These are phyloP conservation scores for Stenichneumon culpator DNA, from an alignment of 2,888 invertebrate species.

Conservation along the genomic window DNA sequence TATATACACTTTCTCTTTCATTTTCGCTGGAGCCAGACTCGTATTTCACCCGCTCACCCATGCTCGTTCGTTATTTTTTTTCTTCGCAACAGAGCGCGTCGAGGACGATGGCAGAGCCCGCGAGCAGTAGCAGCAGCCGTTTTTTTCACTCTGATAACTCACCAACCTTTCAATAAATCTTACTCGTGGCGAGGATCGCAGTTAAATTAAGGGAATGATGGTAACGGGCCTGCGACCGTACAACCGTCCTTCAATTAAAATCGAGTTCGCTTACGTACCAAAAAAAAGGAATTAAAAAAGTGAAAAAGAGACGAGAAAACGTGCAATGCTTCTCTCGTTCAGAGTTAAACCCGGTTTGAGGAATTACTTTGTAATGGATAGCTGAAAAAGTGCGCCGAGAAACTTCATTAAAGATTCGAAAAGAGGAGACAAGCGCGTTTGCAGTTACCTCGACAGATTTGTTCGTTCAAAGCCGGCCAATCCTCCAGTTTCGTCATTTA, in stretches of 20 bases:
- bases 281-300: conserved; percentile 6
- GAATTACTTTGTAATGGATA: background rate
- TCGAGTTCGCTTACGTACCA: conserved; percentile 9
- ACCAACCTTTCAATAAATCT: conserved; percentile 47
- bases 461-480: background rate
- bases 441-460: background rate
- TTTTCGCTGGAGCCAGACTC: conserved; percentile 46
- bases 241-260: conserved; percentile 47
- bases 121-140: background rate
- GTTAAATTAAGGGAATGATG: conserved; percentile 40
- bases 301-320: background rate
- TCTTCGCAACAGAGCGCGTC: background rate
- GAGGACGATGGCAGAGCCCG: conserved; percentile 29
- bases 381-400: background rate
- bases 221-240: conserved; percentile 10
- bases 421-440: background rate
- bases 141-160: conserved; percentile 49
- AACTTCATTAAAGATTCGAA: conserved; percentile 8
- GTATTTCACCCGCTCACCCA: conserved; percentile 58
- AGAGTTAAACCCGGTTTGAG: background rate
- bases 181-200: conserved; percentile 18
- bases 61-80: conserved; percentile 39
- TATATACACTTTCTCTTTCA: conserved; percentile 36
- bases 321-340: background rate
- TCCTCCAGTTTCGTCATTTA: conserved; percentile 10